A percentile compares a stretch with the other conserved stretches of the same genome.
Conservation (phyloP, 2,797 vertebrate genomes). For the Benthosema pterotum region DNA sequence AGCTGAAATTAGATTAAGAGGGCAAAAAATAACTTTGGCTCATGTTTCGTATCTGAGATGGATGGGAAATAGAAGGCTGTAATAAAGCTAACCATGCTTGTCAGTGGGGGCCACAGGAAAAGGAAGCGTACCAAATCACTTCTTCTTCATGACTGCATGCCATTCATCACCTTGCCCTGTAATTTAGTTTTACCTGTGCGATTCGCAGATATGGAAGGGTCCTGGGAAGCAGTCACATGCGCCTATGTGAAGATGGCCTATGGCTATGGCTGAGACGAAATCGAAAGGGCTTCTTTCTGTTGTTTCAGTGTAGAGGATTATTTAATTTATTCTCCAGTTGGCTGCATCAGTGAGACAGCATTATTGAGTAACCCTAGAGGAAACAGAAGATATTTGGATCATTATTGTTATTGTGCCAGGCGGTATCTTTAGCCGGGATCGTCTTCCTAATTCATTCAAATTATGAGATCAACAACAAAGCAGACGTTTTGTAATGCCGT, state of each 20-base stretch:
- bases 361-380: neutral
- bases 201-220: no score
- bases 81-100: constrained; percentile 6
- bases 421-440: no score
- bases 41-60: neutral
- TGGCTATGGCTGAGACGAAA: no score
- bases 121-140: constrained; percentile 3
- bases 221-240: no score
- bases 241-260: no score
- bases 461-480: no score
- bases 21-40: constrained; percentile 3
- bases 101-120: constrained; percentile 1
- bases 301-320: no score
- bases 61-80: constrained; percentile 6
- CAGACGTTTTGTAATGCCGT: no score
- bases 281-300: no score
- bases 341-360: neutral
- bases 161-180: constrained; percentile 9
- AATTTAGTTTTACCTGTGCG: neutral
- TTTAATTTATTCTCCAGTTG: no score
- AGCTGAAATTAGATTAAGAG: constrained; percentile 4
- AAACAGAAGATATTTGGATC: neutral
- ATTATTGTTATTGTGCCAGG: neutral
- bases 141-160: constrained; percentile 8
- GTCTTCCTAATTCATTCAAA: no score